Evolutionary conservation across 2,888 invertebrate species (phyloP).

Genomic region (Lycia hirtaria): DNA sequence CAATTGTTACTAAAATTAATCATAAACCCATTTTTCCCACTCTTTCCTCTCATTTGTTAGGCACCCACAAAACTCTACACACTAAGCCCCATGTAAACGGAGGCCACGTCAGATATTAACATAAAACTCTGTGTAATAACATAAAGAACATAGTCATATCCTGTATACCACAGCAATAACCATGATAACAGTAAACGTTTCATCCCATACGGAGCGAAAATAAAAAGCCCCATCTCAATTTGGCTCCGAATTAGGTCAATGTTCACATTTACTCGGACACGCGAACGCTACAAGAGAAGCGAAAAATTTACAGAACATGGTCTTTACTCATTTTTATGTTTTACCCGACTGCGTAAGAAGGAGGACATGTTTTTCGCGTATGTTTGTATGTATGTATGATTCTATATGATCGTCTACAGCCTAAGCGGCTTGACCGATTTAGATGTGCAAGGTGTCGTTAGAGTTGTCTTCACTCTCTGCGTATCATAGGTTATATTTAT

Average conservation of each 20-base stretch:
- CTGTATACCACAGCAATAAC: conserved; percentile 20
- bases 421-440: too few species aligned
- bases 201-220: conserved; percentile 28
- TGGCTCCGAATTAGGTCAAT: conserved; percentile 30
- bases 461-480: too few species aligned
- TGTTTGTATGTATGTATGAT: too few species aligned
- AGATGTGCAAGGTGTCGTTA: too few species aligned
- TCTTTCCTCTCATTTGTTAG: neutral
- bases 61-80: neutral
- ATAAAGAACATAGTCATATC: conserved; percentile 3
- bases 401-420: too few species aligned
- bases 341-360: too few species aligned
- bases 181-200: conserved; percentile 27
- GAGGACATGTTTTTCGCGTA: too few species aligned
- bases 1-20: neutral
- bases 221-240: conserved; percentile 32
- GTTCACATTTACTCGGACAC: conserved; percentile 29
- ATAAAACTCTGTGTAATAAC: neutral
- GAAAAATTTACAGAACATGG: neutral
- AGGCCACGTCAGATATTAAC: conserved; percentile 5
- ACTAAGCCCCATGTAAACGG: neutral
- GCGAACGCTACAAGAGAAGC: conserved; percentile 11
- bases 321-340: too few species aligned
- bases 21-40: neutral
- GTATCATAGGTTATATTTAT: too few species aligned